Base-by-base conservation (phyloP, 1,140 invertebrate species). In the Drosophila orosa region DNA sequence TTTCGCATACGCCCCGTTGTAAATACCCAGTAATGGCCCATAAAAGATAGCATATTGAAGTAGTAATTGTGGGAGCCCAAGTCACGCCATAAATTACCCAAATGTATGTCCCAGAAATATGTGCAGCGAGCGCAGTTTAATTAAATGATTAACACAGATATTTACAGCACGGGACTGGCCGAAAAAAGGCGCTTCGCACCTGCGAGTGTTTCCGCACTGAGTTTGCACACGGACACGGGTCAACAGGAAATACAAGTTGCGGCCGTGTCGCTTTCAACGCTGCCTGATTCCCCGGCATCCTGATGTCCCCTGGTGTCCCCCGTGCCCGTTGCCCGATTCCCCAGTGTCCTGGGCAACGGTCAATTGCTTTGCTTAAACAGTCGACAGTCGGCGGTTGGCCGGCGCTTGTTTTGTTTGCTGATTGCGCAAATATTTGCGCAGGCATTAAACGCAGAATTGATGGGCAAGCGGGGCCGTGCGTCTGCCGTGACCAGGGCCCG, bases 121-220 rank as follows among this genome's bases (percentile, higher is more conserved):
- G 63, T 35, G 37, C 60, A 37, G n/a, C 44, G 35, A 78, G 39
- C 47, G 75, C 74, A 74, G 78, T 82, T 86, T 77, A 90, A 90
- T 90, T 86, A 90, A 90, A 90, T 90, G 87, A 90, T 90, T 90
- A 90, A 90, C 86, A 86, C 66, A 60, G 60, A 90, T 81, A 89
- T 89, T 86, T 90, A 89, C 77, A 68, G 73, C 76, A 59, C 59
- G 29, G 47, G 52, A 48, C 22, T 6, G 66, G 31, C n/a, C 39
- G 47, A 71, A 58, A 71, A 71, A 47, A 37, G 27, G 35, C 22
- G n/a, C 35, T 22, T 44, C 48, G 63, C 72, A 83, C 59, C 79
- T 77, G 63, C 29, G 24, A 57, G 45, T 19, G 42, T 74, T 83
- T 73, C 84, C 78, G 59, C 60, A 68, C 42, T 73, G 10, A 19